Evolutionary conservation across 2,888 invertebrate species (phyloP).

Genomic region (Caenorhabditis virilis): DNA sequence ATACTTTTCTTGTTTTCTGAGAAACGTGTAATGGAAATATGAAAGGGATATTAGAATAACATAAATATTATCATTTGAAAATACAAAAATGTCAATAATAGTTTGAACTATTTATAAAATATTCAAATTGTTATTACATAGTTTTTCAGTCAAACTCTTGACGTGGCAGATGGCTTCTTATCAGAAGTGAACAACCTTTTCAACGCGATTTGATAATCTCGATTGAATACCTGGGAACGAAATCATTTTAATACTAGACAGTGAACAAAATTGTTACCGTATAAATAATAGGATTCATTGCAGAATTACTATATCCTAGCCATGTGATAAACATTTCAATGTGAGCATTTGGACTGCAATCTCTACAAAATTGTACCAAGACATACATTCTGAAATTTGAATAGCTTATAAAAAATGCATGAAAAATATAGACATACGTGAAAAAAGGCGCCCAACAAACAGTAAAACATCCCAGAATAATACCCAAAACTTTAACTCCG

Average conservation of each 20-base stretch:
- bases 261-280: conserved; percentile 47
- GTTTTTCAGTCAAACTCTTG: conserved; percentile 29
- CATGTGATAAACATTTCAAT: conserved; percentile 69
- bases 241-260: background rate
- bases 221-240: conserved; percentile 64
- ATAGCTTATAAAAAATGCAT: background rate
- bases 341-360: conserved; percentile 63
- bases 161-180: conserved; percentile 30
- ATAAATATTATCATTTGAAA: too few species aligned
- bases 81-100: too few species aligned
- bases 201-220: conserved; percentile 68
- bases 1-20: too few species aligned
- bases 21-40: too few species aligned
- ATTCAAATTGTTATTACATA: too few species aligned
- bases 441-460: conserved; percentile 69
- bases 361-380: conserved; percentile 64
- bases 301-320: conserved; percentile 67
- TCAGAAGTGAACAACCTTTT: conserved; percentile 64
- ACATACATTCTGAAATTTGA: conserved; percentile 65
- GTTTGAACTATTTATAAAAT: too few species aligned
- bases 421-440: conserved; percentile 39
- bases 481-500: conserved; percentile 67
- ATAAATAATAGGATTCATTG: conserved; percentile 69
- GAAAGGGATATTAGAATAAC: too few species aligned
- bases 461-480: conserved; percentile 68